Evolutionary conservation across 2,113 vertebrate genomes (phyloP).

Genomic region (Lophotis ruficrista): DNA sequence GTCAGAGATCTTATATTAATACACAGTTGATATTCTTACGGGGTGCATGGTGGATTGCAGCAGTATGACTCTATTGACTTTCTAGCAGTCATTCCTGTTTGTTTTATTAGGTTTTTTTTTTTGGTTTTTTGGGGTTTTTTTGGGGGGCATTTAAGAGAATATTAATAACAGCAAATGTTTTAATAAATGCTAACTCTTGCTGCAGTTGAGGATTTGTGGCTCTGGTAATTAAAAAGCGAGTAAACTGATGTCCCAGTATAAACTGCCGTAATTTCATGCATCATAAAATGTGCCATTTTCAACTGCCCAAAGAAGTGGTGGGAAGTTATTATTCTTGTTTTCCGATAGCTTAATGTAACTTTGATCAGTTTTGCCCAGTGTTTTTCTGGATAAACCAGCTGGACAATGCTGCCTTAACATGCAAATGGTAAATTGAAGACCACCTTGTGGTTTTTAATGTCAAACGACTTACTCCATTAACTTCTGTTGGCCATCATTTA

Average conservation of each 20-base stretch:
- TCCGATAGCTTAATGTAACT: neutral
- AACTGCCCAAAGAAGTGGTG: neutral
- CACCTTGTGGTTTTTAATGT: neutral
- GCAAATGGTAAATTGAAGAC: neutral
- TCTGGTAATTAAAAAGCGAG: neutral
- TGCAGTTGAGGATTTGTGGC: neutral
- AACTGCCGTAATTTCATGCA: neutral
- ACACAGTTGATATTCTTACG: neutral
- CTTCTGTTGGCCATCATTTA: neutral
- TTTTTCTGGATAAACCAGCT: neutral
- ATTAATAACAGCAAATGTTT: neutral
- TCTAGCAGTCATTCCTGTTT: neutral
- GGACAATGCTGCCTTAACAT: neutral
- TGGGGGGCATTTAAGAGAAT: neutral
- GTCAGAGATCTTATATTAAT: neutral
- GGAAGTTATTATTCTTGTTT: neutral
- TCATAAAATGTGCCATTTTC: neutral
- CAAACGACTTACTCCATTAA: neutral
- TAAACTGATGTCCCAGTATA: neutral
- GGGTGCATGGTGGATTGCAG: neutral
- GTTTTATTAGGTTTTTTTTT: neutral
- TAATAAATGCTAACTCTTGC: neutral
- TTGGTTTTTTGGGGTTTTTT: no score
- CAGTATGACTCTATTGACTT: neutral
- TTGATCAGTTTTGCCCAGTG: neutral